Evolutionary conservation across 2,888 invertebrate genomes (phyloP), one percentile per base, ranked within the genome.

Genomic region (Sabellastarte sp.): DNA sequence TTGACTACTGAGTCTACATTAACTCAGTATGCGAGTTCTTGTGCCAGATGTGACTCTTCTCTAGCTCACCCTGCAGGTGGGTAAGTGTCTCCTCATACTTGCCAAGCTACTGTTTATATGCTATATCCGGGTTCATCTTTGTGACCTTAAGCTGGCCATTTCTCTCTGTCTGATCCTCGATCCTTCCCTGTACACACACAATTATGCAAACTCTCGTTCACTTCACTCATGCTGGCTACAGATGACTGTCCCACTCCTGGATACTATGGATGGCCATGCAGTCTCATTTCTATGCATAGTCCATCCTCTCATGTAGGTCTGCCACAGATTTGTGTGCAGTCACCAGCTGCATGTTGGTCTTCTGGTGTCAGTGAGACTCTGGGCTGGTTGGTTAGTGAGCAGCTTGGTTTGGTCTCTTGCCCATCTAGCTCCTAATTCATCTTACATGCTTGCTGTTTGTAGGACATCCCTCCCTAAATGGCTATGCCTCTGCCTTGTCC

Each of bases 101-200:
- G 5, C 71, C 70, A 53, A 81, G 80, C 78, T 81, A 67, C 68
- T 82, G 81, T 73, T 81, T 80, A 68, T 81, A 78, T 50, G 75
- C 75, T 26, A 78, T 75, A 63, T 79, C 77, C 32, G 81, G 73
- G 68, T 79, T 81, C 73, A 80, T 75, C 52, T 76, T 75, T 10
- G 78, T 72, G 50, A 80, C 77, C 55, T 77, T 71, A 41, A 83
- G 72, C 67, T 81, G 80, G 33, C 80, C 82, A 24, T 83, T 82
- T 55, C 74, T 72, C 64, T 81, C 81, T 0, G 78, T 77, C 51
- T 80, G 64, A 55, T 79, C 77, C 65, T 83, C n/a, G n/a, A n/a
- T n/a, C 83, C 67, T 78, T 80, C 59, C 76, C 67, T 20, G 63
- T 63, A 28, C 80, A 70, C 63, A 77, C 65, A 64, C 73, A 72